These are phyloP conservation scores for Melinopterus prodromus DNA, from an alignment of 2,888 invertebrate species.

Conservation along the genomic window DNA sequence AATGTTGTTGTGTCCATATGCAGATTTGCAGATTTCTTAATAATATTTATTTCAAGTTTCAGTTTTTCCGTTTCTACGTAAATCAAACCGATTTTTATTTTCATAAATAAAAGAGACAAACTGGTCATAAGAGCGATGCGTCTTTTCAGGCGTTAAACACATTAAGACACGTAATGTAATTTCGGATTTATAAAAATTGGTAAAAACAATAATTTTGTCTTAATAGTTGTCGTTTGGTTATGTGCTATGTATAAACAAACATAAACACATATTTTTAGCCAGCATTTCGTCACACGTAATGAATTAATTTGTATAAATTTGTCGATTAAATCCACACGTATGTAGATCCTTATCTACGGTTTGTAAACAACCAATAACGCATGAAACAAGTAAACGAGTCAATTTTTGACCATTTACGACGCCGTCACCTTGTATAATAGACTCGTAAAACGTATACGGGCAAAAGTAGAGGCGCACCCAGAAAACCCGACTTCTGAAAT, in stretches of 20 bases:
- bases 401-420: background rate
- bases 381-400: background rate
- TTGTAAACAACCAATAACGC: background rate
- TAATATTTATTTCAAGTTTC: no score
- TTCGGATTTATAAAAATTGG: no score
- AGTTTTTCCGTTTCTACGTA: no score
- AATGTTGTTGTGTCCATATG: no score
- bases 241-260: background rate
- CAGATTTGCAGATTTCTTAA: no score
- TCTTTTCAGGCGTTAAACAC: no score
- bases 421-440: background rate
- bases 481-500: background rate
- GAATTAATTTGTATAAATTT: background rate
- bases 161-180: no score
- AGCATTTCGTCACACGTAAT: background rate
- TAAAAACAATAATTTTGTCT: no score
- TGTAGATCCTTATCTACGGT: background rate
- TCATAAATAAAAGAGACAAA: no score
- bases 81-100: no score
- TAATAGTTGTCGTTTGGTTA: background rate
- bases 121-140: no score
- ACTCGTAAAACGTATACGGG: no score
- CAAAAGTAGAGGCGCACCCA: background rate
- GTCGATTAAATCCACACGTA: background rate
- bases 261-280: background rate